Conservation (phyloP, 2,888 invertebrate species). For the Calameuta pallipes region DNA sequence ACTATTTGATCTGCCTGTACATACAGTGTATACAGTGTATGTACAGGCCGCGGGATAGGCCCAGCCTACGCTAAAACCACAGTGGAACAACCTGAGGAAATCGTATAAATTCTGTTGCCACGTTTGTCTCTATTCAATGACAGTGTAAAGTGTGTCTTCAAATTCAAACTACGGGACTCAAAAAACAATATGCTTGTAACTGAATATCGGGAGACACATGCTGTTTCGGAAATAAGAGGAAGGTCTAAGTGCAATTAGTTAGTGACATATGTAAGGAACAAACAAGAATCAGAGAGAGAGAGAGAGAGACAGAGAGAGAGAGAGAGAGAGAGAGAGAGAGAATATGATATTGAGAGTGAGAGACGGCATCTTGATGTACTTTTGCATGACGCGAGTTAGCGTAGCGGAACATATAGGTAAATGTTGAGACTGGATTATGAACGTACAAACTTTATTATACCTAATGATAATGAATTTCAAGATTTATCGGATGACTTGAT, state of each 20-base stretch:
- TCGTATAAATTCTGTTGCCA: no score
- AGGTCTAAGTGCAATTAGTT: not conserved
- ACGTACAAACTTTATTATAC: constrained; percentile 49
- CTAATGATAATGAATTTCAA: constrained; percentile 18
- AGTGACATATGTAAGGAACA: not conserved
- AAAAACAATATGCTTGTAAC: not conserved
- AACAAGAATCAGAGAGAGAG: not conserved
- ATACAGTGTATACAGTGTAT: not conserved
- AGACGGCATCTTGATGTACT: constrained; percentile 17
- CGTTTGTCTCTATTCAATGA: not conserved
- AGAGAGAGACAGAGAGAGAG: not conserved
- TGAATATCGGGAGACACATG: not conserved
- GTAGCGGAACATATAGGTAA: constrained; percentile 36
- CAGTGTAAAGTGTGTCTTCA: not conserved
- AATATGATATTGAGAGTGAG: constrained; percentile 1
- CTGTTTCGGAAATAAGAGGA: not conserved
- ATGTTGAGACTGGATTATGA: constrained; percentile 55
- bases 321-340: not conserved
- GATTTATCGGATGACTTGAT: constrained; percentile 12
- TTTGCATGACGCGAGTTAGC: constrained; percentile 22
- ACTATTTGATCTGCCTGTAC: not conserved
- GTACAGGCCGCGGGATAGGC: not conserved
- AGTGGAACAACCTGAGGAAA: not conserved
- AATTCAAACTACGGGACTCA: not conserved
- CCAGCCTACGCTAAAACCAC: not conserved